A percentile compares a stretch with the other conserved stretches of the same genome.
These are phyloP conservation scores for Poeciliopsis retropinna DNA, from an alignment of 2,113 vertebrate genomes.

Conservation along the genomic window DNA sequence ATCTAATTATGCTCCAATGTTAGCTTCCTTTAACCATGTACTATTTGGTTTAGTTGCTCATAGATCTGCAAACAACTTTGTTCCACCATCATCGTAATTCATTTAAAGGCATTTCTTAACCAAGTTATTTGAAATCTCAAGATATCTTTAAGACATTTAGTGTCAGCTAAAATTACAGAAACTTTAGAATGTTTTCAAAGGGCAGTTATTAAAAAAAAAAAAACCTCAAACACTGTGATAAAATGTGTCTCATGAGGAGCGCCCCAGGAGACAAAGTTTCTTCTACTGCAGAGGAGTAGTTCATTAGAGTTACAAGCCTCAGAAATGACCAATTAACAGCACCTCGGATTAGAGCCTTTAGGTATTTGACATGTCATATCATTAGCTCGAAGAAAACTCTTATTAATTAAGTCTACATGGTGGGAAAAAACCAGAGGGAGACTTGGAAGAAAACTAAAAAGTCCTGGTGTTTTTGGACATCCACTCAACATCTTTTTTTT, in stretches of 20 bases:
- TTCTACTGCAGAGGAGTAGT: not conserved
- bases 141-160: not conserved
- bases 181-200: not conserved
- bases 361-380: not conserved
- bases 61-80: not conserved
- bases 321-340: conserved; percentile 32
- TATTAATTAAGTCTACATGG: not conserved
- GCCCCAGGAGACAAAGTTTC: conserved; percentile 8
- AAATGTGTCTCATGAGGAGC: not conserved
- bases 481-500: too few relatives aligned
- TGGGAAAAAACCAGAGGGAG: not conserved
- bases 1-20: too few relatives aligned
- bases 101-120: not conserved
- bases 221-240: conserved; percentile 1
- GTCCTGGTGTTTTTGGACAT: not conserved
- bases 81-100: not conserved
- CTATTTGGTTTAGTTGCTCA: too few relatives aligned
- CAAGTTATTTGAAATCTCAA: not conserved
- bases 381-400: not conserved
- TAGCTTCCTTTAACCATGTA: too few relatives aligned
- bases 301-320: conserved; percentile 28
- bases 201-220: not conserved
- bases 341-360: conserved; percentile 1
- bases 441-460: not conserved
- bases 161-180: not conserved